Percentiles rank a stretch among this genome's conserved stretches.
Conservation (phyloP, 2,888 invertebrate species). For the Epistrophe grossulariae region DNA sequence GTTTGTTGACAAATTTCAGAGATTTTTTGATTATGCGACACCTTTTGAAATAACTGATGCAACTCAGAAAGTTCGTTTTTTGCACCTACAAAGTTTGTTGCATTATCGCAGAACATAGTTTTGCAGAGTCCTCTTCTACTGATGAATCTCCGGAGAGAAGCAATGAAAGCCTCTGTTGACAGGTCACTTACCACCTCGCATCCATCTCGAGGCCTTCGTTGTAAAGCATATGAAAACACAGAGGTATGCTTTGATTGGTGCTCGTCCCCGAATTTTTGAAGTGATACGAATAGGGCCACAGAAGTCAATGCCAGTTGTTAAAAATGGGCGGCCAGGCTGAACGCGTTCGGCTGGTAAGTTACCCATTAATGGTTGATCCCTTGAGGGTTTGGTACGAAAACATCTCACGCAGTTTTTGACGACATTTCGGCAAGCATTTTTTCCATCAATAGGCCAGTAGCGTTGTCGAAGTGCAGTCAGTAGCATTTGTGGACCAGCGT, state of each 20-base stretch:
- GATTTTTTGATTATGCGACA: too few relatives aligned
- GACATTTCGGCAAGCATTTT: neutral
- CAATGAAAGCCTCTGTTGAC: constrained; percentile 26
- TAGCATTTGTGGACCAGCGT: too few relatives aligned
- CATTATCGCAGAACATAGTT: too few relatives aligned
- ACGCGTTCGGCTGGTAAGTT: constrained; percentile 41
- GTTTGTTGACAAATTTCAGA: too few relatives aligned
- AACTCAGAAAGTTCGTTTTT: too few relatives aligned
- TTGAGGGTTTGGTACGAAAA: constrained; percentile 11
- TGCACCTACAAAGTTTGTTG: too few relatives aligned
- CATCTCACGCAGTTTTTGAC: constrained; percentile 26
- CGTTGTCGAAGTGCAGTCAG: constrained; percentile 35
- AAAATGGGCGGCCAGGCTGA: constrained; percentile 33
- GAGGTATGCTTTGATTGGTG: too few relatives aligned
- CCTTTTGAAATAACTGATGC: too few relatives aligned
- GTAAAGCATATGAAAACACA: constrained; percentile 56
- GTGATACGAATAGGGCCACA: too few relatives aligned
- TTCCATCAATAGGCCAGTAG: constrained; percentile 7
- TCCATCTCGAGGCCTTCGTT: constrained; percentile 52
- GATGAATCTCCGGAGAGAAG: too few relatives aligned
- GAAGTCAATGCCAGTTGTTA: neutral
- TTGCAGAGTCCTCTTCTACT: too few relatives aligned
- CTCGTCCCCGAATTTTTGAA: too few relatives aligned
- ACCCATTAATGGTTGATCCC: constrained; percentile 29
- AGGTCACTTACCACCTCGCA: constrained; percentile 46